Conservation (phyloP, 2,888 invertebrate species). For the Cataglyphis albicans region DNA sequence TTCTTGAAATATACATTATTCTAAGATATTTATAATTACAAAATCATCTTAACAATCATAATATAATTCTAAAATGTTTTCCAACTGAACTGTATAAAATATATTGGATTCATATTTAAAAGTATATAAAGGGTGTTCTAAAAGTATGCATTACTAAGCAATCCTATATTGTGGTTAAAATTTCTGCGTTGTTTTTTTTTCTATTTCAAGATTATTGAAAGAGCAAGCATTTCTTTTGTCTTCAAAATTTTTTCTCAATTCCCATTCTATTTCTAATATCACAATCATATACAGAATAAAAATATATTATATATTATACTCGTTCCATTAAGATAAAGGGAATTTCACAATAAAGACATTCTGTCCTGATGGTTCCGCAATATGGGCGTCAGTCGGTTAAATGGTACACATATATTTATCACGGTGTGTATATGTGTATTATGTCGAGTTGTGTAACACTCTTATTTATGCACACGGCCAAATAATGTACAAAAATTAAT, state of each 20-base stretch:
- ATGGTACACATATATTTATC: background rate
- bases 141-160: background rate
- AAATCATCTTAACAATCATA: background rate
- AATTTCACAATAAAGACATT: background rate
- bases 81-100: background rate
- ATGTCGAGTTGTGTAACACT: background rate
- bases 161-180: background rate
- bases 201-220: background rate
- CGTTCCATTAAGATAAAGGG: background rate
- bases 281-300: background rate
- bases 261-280: background rate
- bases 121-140: background rate
- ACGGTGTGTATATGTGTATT: background rate
- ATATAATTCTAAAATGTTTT: background rate
- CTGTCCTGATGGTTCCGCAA: background rate
- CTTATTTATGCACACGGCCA: background rate
- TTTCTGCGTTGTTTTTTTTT: background rate
- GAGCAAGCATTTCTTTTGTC: background rate
- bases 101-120: too few relatives aligned
- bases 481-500: background rate
- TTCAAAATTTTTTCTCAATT: background rate
- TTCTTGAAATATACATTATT: background rate
- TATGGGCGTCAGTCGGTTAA: background rate
- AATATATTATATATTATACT: background rate
- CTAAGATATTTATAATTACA: background rate